phyloP scores from a whole-genome alignment of 1,140 invertebrate genomes.

The Lethocerus indicus region DNA sequence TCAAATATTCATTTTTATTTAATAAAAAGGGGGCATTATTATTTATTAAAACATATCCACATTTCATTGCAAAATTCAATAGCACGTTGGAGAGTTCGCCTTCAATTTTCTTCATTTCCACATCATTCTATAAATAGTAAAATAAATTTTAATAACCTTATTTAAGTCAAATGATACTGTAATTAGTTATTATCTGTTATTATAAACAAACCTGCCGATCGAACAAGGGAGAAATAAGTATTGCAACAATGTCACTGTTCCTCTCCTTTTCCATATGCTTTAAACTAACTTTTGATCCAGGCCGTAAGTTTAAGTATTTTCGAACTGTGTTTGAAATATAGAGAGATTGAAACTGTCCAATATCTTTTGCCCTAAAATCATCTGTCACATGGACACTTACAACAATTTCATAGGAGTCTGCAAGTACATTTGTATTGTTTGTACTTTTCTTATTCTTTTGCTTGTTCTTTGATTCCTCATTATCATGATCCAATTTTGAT shows the following conservation, averaged over 20 bases:
- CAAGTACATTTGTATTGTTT: too few species aligned
- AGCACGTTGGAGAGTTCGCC: not conserved
- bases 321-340: constrained; percentile 5
- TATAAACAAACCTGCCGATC: not conserved
- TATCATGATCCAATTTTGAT: too few species aligned
- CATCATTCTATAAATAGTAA: not conserved
- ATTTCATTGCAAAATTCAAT: not conserved
- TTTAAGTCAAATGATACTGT: not conserved
- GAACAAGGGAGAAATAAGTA: constrained; percentile 3
- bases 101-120: not conserved
- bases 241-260: not conserved
- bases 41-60: constrained; percentile 8
- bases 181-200: not conserved
- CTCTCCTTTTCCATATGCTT: not conserved
- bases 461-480: too few species aligned
- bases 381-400: not conserved
- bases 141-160: not conserved
- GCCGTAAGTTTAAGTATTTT: constrained; percentile 1
- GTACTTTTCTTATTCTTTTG: too few species aligned
- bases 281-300: constrained; percentile 5
- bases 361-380: not conserved
- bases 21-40: constrained; percentile 6
- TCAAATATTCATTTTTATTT: not conserved
- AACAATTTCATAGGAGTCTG: too few species aligned
- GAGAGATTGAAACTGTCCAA: not conserved